These are phyloP conservation scores for Colinus virginianus DNA, from an alignment of 2,113 vertebrate species.

Conservation along the genomic window DNA sequence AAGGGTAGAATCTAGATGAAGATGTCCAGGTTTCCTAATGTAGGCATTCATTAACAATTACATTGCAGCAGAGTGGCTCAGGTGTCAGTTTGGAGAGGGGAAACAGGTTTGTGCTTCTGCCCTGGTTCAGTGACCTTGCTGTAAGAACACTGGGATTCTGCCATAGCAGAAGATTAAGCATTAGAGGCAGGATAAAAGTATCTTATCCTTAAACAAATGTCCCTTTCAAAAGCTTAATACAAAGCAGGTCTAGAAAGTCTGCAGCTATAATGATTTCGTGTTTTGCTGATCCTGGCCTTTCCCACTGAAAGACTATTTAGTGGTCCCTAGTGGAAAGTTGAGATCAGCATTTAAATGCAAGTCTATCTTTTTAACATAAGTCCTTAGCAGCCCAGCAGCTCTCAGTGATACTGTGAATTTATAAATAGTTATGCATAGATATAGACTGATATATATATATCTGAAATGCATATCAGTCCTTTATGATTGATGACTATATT, in stretches of 20 bases:
- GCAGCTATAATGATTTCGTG: slow-evolving; percentile 81
- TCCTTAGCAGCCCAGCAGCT: slow-evolving; percentile 72
- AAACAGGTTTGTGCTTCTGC: not conserved
- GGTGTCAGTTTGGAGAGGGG: not conserved
- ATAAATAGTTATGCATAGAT: slow-evolving; percentile 56
- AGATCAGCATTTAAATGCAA: slow-evolving; percentile 84
- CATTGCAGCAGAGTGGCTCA: not conserved
- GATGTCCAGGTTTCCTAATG: not conserved
- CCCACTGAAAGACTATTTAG: slow-evolving; percentile 83
- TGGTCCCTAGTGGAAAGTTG: slow-evolving; percentile 80
- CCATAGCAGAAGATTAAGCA: slow-evolving; percentile 46
- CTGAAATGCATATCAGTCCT: slow-evolving; percentile 45
- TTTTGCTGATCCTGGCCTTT: slow-evolving; percentile 84
- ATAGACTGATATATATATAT: not conserved
- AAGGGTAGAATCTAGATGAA: not conserved
- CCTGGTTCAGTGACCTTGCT: slow-evolving; percentile 19
- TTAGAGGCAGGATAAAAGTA: slow-evolving; percentile 67
- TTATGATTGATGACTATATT: slow-evolving; percentile 35
- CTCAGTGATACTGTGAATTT: slow-evolving; percentile 68
- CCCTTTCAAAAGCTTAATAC: slow-evolving; percentile 78
- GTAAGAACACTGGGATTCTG: not conserved
- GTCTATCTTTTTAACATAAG: slow-evolving; percentile 79
- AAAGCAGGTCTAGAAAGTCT: slow-evolving; percentile 80
- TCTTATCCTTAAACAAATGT: slow-evolving; percentile 83
- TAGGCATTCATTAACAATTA: not conserved